Percentiles rank a stretch among this genome's conserved stretches.
Evolutionary conservation across 2,888 invertebrate genomes (phyloP).

Genomic region (Selenia dentaria): DNA sequence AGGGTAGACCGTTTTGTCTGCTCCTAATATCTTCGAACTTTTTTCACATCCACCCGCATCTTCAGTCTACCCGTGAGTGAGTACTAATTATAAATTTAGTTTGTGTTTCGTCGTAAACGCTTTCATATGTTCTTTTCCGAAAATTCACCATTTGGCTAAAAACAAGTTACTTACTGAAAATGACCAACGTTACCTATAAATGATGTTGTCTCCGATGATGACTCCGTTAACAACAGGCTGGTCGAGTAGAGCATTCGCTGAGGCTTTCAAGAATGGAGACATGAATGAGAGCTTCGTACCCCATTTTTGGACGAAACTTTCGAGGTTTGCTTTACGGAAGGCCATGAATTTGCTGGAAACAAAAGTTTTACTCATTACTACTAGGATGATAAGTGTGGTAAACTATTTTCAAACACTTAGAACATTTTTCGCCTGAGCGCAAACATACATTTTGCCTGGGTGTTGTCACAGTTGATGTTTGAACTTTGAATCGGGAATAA

Average conservation of each 20-base stretch:
- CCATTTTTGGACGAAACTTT: slow-evolving; percentile 96
- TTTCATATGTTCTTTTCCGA: slow-evolving; percentile 95
- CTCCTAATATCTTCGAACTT: no score
- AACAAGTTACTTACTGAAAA: neutral
- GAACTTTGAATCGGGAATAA: no score
- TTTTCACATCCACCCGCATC: no score
- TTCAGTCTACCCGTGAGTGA: no score
- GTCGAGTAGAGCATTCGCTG: slow-evolving; percentile 97
- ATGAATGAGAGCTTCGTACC: slow-evolving; percentile 98
- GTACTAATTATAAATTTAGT: no score
- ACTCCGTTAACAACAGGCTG: slow-evolving; percentile 99
- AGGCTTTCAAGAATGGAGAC: slow-evolving; percentile 98
- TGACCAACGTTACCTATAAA: slow-evolving; percentile 23
- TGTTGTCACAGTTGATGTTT: no score
- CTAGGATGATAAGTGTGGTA: no score
- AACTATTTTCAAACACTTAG: no score
- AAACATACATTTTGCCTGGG: no score
- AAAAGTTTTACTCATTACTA: slow-evolving; percentile 18
- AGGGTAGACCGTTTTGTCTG: no score
- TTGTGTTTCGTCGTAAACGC: slow-evolving; percentile 97
- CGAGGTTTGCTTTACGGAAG: slow-evolving; percentile 94
- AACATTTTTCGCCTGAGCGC: no score
- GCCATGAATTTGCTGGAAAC: slow-evolving; percentile 91
- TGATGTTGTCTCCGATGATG: slow-evolving; percentile 87
- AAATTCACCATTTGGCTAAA: slow-evolving; percentile 94